A percentile compares a stretch with the other conserved stretches of the same genome.
Conservation (phyloP, 1,140 invertebrate species). For the Callitettix versicolor region DNA sequence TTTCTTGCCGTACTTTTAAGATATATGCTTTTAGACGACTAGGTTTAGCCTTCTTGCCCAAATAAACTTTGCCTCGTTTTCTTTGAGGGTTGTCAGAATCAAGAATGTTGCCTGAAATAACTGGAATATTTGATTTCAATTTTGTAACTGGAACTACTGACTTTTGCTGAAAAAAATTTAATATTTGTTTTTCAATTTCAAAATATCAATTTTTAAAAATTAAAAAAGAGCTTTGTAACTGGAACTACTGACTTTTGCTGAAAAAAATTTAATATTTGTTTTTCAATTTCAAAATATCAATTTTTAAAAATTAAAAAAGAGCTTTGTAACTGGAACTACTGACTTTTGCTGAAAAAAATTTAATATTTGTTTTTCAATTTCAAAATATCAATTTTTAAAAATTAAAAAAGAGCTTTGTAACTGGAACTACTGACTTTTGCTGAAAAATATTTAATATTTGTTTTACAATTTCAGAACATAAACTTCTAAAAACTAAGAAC, state of each 20-base stretch:
- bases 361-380: not conserved
- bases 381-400: not conserved
- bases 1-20: slow-evolving; percentile 1
- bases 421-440: not conserved
- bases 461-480: not conserved
- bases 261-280: not conserved
- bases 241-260: not conserved
- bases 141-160: not conserved
- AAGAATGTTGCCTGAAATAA: not conserved
- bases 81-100: slow-evolving; percentile 2
- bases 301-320: not conserved
- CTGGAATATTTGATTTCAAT: not conserved
- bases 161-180: not conserved
- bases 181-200: not conserved
- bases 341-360: not conserved
- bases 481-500: not conserved
- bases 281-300: not conserved
- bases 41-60: not conserved
- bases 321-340: not conserved
- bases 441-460: not conserved
- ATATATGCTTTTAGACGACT: not conserved
- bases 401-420: not conserved
- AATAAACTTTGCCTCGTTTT: slow-evolving; percentile 1
- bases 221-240: not conserved
- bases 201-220: not conserved